phyloP scores from a whole-genome alignment of 2,797 vertebrate species.

The Botia almorhae region DNA sequence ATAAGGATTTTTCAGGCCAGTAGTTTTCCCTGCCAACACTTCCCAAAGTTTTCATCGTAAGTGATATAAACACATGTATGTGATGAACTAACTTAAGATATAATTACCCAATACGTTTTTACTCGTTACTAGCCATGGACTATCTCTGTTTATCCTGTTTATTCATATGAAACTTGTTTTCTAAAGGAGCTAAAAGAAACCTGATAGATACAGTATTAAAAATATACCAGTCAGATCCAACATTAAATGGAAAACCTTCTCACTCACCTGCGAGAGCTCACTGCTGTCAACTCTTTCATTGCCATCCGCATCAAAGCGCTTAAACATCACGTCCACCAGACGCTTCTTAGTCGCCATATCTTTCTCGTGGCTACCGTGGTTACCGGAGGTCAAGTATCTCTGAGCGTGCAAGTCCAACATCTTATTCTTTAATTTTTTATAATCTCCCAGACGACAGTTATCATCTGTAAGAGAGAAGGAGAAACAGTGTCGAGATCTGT shows the following conservation, averaged over 20 bases:
- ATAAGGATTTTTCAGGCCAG: background rate
- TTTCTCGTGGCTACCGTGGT: slow-evolving; percentile 75
- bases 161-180: background rate
- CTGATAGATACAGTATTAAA: background rate
- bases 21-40: too few relatives aligned
- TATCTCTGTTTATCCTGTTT: background rate
- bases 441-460: slow-evolving; percentile 87
- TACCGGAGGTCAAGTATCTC: slow-evolving; percentile 75
- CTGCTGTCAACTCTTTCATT: slow-evolving; percentile 85
- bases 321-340: slow-evolving; percentile 91
- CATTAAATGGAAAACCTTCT: background rate
- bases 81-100: too few relatives aligned
- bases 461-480: slow-evolving; percentile 79
- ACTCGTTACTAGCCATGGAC: too few relatives aligned
- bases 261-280: slow-evolving; percentile 90
- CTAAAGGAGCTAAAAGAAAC: background rate
- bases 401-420: slow-evolving; percentile 86
- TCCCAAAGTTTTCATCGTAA: too few relatives aligned
- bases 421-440: slow-evolving; percentile 86
- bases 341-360: slow-evolving; percentile 82
- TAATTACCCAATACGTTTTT: too few relatives aligned
- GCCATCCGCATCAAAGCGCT: slow-evolving; percentile 88
- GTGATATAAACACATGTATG: too few relatives aligned
- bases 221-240: background rate
- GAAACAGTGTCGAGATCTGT: slow-evolving; percentile 7